Evolutionary conservation across 1,140 invertebrate species (phyloP), one percentile per base, ranked within the genome.

Genomic region (Tetraneura akinire): DNA sequence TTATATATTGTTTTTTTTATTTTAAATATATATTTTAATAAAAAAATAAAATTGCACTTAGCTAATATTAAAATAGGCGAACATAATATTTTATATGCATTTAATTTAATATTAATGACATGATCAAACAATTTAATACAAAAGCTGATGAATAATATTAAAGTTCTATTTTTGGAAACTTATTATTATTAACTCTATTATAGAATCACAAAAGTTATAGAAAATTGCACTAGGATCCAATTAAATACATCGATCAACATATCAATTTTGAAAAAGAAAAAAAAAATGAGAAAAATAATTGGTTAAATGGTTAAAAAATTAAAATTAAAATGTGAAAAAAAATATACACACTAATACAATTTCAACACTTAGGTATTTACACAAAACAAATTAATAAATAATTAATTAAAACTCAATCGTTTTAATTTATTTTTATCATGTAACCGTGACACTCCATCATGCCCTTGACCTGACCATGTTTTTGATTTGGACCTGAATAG

Each of bases 401-500:
- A 78, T 49, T 53, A 57, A 68, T 80, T 68, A 55, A 81, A 80
- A 26, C 81, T 76, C 26, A 81, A 80, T 16, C 81, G 60, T 62
- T 80, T 81, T 4, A 81, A 51, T 21, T 60, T 42, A 23, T 74
- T 60, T 78, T 83, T 80, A 18, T 42, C 62, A 64, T 74, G 26
- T 53, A 62, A n/a, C 26, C 81, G 14, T 78, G 80, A 16, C 32
- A n/a, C 37, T 21, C 47, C 71, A 53, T 62, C 81, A 16, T 47
- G n/a, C n/a, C n/a, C 49, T 4, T 70, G 45, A 78, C 81, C 55
- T 26, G 80, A 29, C 83, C 84, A 84, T 10, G 83, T 82, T 80
- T 94, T 95, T 80, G 92, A 91, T 84, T 94, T 94, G 80, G 88
- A 89, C 23, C 93, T 88, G 84, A 94, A 96, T 82, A 90, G 89